Conservation (phyloP, 2,888 invertebrate species). For the Melitaea athalia region DNA sequence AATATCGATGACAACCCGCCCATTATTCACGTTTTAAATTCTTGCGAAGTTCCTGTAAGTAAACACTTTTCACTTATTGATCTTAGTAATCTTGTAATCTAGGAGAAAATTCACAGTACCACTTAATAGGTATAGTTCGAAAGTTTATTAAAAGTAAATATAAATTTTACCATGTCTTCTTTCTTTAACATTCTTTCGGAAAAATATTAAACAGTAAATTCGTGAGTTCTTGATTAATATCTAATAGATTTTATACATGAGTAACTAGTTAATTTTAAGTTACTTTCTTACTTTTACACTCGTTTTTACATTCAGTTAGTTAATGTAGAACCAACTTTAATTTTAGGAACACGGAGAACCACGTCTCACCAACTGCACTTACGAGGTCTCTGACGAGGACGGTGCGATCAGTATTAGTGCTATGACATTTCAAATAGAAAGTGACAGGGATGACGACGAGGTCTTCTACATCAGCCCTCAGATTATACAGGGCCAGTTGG, state of each 20-base stretch:
- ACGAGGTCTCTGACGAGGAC: constrained; percentile 67
- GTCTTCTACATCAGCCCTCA: constrained; percentile 63
- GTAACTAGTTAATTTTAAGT: too few relatives aligned
- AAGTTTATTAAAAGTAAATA: too few relatives aligned
- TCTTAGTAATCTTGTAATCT: too few relatives aligned
- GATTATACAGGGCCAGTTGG: constrained; percentile 51
- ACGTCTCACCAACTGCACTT: constrained; percentile 62
- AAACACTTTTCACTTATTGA: background rate
- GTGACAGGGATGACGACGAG: constrained; percentile 62
- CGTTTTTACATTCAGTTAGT: too few relatives aligned
- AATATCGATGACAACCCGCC: constrained; percentile 82
- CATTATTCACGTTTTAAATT: constrained; percentile 65
- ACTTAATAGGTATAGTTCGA: too few relatives aligned
- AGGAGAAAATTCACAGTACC: too few relatives aligned
- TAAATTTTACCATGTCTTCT: too few relatives aligned
- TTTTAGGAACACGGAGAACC: constrained; percentile 69
- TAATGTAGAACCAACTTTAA: background rate
- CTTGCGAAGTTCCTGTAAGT: constrained; percentile 74
- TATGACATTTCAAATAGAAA: constrained; percentile 67
- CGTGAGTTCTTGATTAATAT: too few relatives aligned
- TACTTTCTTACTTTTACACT: too few relatives aligned
- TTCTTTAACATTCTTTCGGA: too few relatives aligned
- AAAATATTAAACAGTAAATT: too few relatives aligned
- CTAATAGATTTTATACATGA: too few relatives aligned
- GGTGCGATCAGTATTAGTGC: constrained; percentile 69